These are phyloP conservation scores for Cinclus mexicanus DNA, from an alignment of 2,113 vertebrate genomes.

Conservation along the genomic window DNA sequence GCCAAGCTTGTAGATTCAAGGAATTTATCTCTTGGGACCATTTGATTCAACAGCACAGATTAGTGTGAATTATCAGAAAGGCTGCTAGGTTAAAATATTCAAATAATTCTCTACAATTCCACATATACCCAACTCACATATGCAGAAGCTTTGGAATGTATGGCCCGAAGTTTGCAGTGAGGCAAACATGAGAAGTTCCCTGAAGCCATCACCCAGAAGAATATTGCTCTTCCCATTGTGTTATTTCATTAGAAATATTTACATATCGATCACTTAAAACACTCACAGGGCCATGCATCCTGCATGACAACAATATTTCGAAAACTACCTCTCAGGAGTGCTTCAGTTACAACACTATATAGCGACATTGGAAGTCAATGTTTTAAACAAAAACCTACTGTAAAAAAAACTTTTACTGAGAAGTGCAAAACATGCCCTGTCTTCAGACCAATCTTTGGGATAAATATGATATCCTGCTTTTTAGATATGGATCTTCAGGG, in stretches of 20 bases:
- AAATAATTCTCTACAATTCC: background rate
- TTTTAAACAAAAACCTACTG: conserved; percentile 2
- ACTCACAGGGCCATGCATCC: background rate
- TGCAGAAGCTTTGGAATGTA: background rate
- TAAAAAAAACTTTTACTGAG: background rate
- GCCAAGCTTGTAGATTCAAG: background rate
- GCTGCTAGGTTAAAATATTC: background rate
- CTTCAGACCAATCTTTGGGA: background rate
- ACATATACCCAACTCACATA: background rate
- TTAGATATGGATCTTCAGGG: background rate
- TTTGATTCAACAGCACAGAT: background rate
- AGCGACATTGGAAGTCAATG: background rate
- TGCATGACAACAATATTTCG: background rate
- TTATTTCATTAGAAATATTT: background rate
- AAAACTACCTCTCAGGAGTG: background rate
- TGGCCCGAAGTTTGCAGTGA: background rate
- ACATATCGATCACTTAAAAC: background rate
- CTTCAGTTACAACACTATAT: background rate
- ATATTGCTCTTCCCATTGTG: background rate
- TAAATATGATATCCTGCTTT: background rate
- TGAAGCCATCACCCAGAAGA: background rate
- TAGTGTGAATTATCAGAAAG: background rate
- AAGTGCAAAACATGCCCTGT: background rate
- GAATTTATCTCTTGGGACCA: background rate
- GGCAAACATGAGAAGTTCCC: background rate